Conservation (phyloP, 2,797 vertebrate species). For the Dipus sagitta region DNA sequence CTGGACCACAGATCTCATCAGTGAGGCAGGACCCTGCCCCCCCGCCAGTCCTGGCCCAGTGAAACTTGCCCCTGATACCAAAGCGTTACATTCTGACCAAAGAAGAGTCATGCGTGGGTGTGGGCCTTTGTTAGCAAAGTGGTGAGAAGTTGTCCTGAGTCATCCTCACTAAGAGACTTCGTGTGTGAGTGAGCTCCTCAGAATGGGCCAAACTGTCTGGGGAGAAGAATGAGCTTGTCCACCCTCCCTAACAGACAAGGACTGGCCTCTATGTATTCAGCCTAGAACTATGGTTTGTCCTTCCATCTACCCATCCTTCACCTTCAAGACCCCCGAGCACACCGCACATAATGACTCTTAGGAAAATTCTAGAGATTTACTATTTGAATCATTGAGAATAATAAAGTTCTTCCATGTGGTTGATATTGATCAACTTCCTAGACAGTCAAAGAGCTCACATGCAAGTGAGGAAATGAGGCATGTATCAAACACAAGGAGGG, state of each 20-base stretch:
- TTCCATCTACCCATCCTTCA: background rate
- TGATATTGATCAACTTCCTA: background rate
- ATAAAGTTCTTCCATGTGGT: background rate
- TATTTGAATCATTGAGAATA: background rate
- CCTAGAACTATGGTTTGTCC: too few relatives aligned
- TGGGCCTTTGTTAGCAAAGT: background rate
- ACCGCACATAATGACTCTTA: background rate
- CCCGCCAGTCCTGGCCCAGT: too few relatives aligned
- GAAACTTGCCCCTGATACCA: background rate
- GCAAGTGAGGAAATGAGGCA: background rate
- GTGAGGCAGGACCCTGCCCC: background rate
- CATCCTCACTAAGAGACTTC: background rate
- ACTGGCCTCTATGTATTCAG: background rate
- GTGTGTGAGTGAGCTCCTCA: background rate
- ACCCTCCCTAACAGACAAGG: background rate
- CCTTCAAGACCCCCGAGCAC: slow-evolving; percentile 10
- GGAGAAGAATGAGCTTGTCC: background rate
- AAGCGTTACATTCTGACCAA: background rate
- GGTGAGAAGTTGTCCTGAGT: background rate
- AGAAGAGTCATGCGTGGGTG: background rate
- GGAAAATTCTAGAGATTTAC: background rate
- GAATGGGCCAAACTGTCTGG: background rate
- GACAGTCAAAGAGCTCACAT: background rate
- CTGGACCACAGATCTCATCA: background rate
- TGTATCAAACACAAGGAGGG: background rate